These are phyloP conservation scores for Psittacula cyanocephala DNA, from an alignment of 2,113 vertebrate genomes.

Conservation along the genomic window DNA sequence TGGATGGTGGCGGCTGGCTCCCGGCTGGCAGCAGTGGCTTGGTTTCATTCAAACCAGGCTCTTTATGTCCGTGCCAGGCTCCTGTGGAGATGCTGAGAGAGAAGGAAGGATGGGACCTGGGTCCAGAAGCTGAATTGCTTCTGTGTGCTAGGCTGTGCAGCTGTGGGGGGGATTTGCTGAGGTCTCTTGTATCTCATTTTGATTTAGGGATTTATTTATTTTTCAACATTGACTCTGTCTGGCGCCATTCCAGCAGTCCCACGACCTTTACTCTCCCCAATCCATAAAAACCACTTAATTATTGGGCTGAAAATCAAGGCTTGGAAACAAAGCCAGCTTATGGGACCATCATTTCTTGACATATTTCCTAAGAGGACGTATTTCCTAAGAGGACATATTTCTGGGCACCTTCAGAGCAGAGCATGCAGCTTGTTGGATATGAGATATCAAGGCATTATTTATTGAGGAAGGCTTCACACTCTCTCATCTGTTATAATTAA, in stretches of 20 bases:
- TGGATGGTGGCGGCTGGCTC: background rate
- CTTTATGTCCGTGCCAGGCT: background rate
- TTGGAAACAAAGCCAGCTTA: slow-evolving; percentile 61
- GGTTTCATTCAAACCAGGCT: background rate
- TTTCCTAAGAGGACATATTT: slow-evolving; percentile 58
- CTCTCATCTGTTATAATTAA: slow-evolving; percentile 68
- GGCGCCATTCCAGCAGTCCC: slow-evolving; percentile 15
- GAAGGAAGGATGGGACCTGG: background rate
- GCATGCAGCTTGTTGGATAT: slow-evolving; percentile 43
- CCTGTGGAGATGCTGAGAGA: background rate
- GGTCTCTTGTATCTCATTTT: background rate
- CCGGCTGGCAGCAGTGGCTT: background rate
- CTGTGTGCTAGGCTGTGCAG: background rate
- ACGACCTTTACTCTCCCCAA: slow-evolving; percentile 40
- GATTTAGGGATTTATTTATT: slow-evolving; percentile 56
- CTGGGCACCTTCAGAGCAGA: slow-evolving; percentile 50
- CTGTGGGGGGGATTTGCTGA: background rate
- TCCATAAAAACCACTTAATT: slow-evolving; percentile 66
- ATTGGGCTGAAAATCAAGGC: slow-evolving; percentile 57
- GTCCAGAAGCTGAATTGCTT: background rate
- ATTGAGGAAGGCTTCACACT: slow-evolving; percentile 68
- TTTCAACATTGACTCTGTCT: slow-evolving; percentile 9
- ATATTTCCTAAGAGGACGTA: slow-evolving; percentile 54
- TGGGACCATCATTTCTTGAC: slow-evolving; percentile 53
- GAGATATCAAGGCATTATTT: slow-evolving; percentile 66